A percentile compares a stretch with the other conserved stretches of the same genome.
phyloP scores from a whole-genome alignment of 2,888 invertebrate species.

The Aleiodes testaceus region DNA sequence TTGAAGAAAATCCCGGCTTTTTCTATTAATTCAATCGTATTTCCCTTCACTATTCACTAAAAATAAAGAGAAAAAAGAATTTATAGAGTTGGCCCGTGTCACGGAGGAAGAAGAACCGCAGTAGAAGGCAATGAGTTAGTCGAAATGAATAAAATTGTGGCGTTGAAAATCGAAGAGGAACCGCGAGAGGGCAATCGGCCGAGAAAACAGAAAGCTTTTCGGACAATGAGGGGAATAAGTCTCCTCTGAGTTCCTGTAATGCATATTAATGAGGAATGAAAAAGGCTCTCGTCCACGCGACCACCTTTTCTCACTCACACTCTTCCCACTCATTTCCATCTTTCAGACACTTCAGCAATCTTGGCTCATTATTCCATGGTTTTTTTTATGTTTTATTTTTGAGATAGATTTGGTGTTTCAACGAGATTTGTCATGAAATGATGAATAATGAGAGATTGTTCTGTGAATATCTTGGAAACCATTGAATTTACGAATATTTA shows the following conservation, averaged over 20 bases:
- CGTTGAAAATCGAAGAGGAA: slow-evolving; percentile 57
- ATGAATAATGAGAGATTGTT: too few species aligned
- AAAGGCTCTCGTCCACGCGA: slow-evolving; percentile 53
- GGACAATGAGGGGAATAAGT: slow-evolving; percentile 64
- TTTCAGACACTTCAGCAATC: slow-evolving; percentile 33
- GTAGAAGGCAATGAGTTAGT: slow-evolving; percentile 48
- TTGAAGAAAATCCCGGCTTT: too few species aligned
- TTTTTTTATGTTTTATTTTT: not conserved
- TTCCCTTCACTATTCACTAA: too few species aligned
- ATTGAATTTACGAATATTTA: too few species aligned
- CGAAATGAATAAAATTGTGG: slow-evolving; percentile 41
- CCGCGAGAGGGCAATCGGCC: slow-evolving; percentile 59
- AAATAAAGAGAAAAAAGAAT: too few species aligned
- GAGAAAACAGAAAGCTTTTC: slow-evolving; percentile 53
- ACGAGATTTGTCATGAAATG: slow-evolving; percentile 38
- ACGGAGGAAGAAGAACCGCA: slow-evolving; percentile 35
- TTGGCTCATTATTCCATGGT: slow-evolving; percentile 6
- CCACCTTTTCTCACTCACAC: slow-evolving; percentile 19
- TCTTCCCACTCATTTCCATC: slow-evolving; percentile 19
- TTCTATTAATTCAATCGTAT: too few species aligned
- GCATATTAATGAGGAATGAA: slow-evolving; percentile 63
- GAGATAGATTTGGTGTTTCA: not conserved
- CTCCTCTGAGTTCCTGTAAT: slow-evolving; percentile 60
- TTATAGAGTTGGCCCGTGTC: too few species aligned
- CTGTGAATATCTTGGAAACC: too few species aligned